These are phyloP conservation scores for Palloptera scutellata DNA, from an alignment of 2,888 invertebrate species.

Conservation along the genomic window DNA sequence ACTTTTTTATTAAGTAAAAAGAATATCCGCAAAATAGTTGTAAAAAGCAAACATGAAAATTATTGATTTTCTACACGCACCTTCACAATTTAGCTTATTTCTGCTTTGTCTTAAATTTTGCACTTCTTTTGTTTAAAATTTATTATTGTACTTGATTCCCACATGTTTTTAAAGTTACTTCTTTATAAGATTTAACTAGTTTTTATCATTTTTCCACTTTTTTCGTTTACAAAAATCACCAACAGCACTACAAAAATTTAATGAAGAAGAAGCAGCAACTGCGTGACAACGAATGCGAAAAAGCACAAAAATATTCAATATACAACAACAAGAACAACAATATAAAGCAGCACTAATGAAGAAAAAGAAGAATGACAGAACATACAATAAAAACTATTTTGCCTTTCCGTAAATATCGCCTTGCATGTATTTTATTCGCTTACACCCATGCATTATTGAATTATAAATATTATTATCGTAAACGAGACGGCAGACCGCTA, in stretches of 20 bases:
- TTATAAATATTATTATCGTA: too few relatives aligned
- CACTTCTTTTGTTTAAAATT: too few relatives aligned
- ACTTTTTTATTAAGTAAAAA: slow-evolving; percentile 14
- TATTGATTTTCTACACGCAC: slow-evolving; percentile 34
- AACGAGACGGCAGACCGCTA: too few relatives aligned
- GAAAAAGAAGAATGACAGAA: slow-evolving; percentile 35
- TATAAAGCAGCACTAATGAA: slow-evolving; percentile 5
- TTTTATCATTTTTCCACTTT: too few relatives aligned
- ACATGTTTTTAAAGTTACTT: background rate
- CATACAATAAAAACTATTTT: slow-evolving; percentile 26
- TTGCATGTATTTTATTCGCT: too few relatives aligned
- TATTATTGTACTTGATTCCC: too few relatives aligned
- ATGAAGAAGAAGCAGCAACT: background rate
- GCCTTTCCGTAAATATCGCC: slow-evolving; percentile 26
- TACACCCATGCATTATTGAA: too few relatives aligned
- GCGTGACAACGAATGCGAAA: background rate
- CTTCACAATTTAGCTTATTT: too few relatives aligned
- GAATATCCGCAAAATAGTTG: background rate
- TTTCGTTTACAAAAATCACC: too few relatives aligned
- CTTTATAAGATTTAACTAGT: slow-evolving; percentile 5
- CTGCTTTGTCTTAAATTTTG: too few relatives aligned
- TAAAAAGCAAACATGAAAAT: slow-evolving; percentile 12
- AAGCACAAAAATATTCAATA: background rate
- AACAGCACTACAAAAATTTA: too few relatives aligned
- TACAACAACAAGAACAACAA: too few relatives aligned